These are phyloP conservation scores for Gobius niger DNA, from an alignment of 2,113 vertebrate genomes.

Conservation along the genomic window DNA sequence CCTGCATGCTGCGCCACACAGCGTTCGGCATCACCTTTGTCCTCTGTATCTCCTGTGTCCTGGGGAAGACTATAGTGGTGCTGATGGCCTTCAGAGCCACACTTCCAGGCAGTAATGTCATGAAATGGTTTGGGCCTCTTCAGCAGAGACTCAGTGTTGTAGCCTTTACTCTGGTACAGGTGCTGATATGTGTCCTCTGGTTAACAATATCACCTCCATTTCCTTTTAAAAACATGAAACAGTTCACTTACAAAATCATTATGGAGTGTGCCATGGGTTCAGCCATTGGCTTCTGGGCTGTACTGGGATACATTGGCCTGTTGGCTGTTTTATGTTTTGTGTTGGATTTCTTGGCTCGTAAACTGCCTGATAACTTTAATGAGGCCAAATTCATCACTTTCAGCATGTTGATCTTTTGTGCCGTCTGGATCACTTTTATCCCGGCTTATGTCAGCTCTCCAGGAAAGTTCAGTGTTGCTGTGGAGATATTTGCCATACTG, in stretches of 20 bases:
- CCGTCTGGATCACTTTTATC: constrained; percentile 77
- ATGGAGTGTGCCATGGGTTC: constrained; percentile 72
- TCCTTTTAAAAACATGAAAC: constrained; percentile 37
- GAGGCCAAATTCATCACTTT: constrained; percentile 79
- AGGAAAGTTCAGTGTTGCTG: constrained; percentile 77
- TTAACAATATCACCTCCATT: constrained; percentile 65
- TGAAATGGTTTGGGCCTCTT: constrained; percentile 60
- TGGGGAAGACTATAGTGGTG: constrained; percentile 69
- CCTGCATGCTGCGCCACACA: constrained; percentile 71
- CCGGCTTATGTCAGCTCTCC: constrained; percentile 78
- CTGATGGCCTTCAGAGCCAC: constrained; percentile 66
- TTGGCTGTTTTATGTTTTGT: constrained; percentile 72
- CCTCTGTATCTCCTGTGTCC: constrained; percentile 61
- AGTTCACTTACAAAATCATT: constrained; percentile 69
- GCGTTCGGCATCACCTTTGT: constrained; percentile 72
- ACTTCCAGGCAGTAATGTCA: constrained; percentile 58
- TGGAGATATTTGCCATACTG: constrained; percentile 80
- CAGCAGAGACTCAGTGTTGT: constrained; percentile 4
- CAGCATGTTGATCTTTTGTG: constrained; percentile 79
- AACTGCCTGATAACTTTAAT: constrained; percentile 76
- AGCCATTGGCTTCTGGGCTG: constrained; percentile 68
- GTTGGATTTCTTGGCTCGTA: constrained; percentile 73
- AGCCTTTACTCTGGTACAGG: constrained; percentile 50
- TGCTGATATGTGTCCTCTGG: constrained; percentile 69
- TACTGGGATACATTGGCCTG: constrained; percentile 72